Percentiles rank a stretch among this genome's conserved stretches.
phyloP scores from a whole-genome alignment of 1,140 invertebrate species.

The Eriosoma lanigerum region DNA sequence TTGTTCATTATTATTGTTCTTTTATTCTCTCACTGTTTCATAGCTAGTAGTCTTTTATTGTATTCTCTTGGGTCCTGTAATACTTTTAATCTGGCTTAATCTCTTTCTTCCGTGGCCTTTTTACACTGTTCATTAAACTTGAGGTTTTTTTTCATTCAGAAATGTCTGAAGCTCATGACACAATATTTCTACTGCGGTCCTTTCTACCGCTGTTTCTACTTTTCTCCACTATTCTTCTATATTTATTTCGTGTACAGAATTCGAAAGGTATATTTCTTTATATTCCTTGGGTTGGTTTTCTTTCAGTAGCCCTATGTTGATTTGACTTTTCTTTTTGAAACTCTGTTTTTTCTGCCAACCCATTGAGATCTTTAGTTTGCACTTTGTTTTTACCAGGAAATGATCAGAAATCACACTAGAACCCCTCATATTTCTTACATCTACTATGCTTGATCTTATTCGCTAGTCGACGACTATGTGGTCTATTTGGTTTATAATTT shows the following conservation, averaged over 20 bases:
- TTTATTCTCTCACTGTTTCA: not conserved
- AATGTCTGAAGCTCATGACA: too few relatives aligned
- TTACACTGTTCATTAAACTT: too few relatives aligned
- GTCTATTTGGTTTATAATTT: constrained; percentile 19
- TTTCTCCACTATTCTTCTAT: too few relatives aligned
- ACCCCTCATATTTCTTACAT: not conserved
- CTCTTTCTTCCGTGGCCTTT: constrained; percentile 4
- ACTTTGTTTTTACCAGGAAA: not conserved
- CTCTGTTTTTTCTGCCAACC: not conserved
- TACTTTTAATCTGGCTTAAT: not conserved
- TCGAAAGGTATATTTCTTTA: too few relatives aligned
- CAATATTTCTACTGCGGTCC: constrained; percentile 5
- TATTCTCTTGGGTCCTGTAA: too few relatives aligned
- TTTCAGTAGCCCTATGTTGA: not conserved
- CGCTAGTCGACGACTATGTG: not conserved
- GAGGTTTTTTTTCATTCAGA: constrained; percentile 11
- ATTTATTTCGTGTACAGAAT: too few relatives aligned
- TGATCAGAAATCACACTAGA: not conserved
- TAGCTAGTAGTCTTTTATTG: constrained; percentile 47
- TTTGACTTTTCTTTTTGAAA: not conserved
- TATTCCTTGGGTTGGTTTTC: too few relatives aligned
- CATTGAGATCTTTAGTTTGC: not conserved
- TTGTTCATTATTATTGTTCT: not conserved
- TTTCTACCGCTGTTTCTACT: too few relatives aligned
- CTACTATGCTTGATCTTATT: not conserved